phyloP scores from a whole-genome alignment of 2,113 vertebrate species.

The Heterotilapia buettikoferi region DNA sequence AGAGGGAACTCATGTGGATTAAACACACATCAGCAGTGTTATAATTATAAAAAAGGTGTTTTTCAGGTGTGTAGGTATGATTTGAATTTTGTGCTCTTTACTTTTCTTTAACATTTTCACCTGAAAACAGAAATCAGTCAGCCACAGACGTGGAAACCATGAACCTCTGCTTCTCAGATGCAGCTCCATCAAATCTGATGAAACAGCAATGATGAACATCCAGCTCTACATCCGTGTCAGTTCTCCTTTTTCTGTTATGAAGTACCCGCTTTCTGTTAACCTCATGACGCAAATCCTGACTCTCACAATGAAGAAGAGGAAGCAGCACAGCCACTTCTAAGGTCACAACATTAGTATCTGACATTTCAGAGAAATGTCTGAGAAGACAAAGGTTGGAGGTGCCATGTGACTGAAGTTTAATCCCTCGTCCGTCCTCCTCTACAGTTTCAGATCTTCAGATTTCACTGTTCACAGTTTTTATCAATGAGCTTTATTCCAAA shows the following conservation, averaged over 20 bases:
- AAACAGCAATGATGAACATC: neutral
- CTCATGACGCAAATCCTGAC: neutral
- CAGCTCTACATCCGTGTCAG: neutral
- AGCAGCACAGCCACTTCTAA: fast-evolving
- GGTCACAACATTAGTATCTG: neutral
- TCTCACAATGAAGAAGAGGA: neutral
- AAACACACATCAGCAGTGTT: neutral
- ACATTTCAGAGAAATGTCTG: neutral
- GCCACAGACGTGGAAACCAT: neutral
- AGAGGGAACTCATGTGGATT: neutral
- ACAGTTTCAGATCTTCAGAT: neutral
- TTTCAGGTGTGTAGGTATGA: neutral
- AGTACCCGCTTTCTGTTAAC: neutral
- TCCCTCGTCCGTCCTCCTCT: neutral
- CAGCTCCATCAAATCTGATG: neutral
- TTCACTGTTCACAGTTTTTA: neutral
- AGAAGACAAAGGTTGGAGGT: no score
- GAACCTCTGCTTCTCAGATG: neutral
- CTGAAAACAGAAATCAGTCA: neutral
- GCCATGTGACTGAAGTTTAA: no score
- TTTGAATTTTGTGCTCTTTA: neutral
- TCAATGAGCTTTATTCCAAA: neutral
- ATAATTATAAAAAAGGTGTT: neutral
- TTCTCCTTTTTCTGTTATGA: neutral
- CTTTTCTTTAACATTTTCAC: neutral